phyloP scores from a whole-genome alignment of 2,113 vertebrate genomes.

The Planiliza haematocheilus region DNA sequence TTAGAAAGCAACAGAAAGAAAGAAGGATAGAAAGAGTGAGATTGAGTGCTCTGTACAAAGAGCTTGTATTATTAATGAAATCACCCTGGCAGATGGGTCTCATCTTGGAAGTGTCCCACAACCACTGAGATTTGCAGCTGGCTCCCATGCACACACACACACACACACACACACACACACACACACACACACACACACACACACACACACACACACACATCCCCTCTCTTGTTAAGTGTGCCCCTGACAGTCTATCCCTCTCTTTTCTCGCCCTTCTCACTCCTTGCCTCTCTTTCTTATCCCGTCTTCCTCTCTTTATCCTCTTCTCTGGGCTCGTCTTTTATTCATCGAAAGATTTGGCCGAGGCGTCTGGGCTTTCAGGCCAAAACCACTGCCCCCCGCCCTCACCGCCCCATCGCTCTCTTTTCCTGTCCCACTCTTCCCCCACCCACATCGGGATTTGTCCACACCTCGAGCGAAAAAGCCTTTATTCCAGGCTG shows the following conservation, averaged over 20 bases:
- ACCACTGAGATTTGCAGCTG: conserved; percentile 72
- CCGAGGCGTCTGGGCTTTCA: conserved; percentile 73
- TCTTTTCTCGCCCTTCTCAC: conserved; percentile 56
- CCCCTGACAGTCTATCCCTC: conserved; percentile 48
- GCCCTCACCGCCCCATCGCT: neutral
- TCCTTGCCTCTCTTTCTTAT: conserved; percentile 38
- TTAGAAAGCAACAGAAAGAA: conserved; percentile 29
- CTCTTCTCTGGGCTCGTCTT: conserved; percentile 64
- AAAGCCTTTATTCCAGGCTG: conserved; percentile 49
- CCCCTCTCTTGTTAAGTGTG: conserved; percentile 67
- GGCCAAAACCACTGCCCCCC: conserved; percentile 57
- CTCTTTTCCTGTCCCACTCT: conserved; percentile 9
- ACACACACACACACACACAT: conserved; percentile 33
- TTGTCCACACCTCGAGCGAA: conserved; percentile 63
- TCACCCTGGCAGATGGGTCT: conserved; percentile 78
- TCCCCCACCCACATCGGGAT: conserved; percentile 51
- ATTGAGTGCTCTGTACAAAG: conserved; percentile 75
- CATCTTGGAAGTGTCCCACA: conserved; percentile 77
- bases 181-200: conserved; percentile 33
- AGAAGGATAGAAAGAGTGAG: conserved; percentile 49
- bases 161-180: conserved; percentile 30
- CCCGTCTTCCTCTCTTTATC: conserved; percentile 60
- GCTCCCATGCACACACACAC: conserved; percentile 45
- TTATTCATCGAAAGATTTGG: conserved; percentile 78
- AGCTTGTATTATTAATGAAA: conserved; percentile 83